phyloP scores from a whole-genome alignment of 2,888 invertebrate genomes.

The Temnothorax ravouxi region DNA sequence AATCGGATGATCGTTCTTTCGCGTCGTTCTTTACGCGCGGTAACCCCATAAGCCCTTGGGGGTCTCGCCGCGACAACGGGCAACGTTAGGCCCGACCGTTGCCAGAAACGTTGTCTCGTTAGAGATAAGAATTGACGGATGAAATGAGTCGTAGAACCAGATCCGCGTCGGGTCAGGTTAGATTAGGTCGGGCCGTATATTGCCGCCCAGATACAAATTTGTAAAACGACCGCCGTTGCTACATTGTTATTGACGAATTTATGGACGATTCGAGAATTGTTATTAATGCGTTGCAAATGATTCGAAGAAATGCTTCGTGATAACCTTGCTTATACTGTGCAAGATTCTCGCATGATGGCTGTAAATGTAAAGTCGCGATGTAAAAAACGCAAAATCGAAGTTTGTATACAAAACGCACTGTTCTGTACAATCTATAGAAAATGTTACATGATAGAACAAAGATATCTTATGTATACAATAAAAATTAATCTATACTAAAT shows the following conservation, averaged over 20 bases:
- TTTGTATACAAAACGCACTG: neutral
- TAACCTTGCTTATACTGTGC: neutral
- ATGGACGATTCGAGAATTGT: neutral
- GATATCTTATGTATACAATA: neutral
- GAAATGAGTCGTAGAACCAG: neutral
- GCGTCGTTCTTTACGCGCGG: slow-evolving; percentile 8
- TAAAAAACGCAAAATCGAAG: neutral
- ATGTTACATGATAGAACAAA: neutral
- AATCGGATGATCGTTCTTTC: slow-evolving; percentile 57
- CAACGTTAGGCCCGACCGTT: neutral
- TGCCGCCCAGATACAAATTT: neutral
- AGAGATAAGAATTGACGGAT: neutral
- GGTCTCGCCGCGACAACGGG: neutral
- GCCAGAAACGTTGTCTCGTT: neutral
- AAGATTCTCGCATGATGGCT: neutral
- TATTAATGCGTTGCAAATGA: neutral
- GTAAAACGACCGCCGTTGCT: neutral
- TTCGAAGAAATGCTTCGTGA: neutral
- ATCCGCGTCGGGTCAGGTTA: neutral
- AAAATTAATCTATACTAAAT: neutral
- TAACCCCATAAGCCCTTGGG: neutral
- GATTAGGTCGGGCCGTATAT: neutral
- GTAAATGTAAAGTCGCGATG: neutral
- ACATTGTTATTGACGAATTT: neutral
- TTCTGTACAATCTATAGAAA: neutral